Evolutionary conservation across 2,797 vertebrate species (phyloP).

Genomic region (Cuniculus paca): DNA sequence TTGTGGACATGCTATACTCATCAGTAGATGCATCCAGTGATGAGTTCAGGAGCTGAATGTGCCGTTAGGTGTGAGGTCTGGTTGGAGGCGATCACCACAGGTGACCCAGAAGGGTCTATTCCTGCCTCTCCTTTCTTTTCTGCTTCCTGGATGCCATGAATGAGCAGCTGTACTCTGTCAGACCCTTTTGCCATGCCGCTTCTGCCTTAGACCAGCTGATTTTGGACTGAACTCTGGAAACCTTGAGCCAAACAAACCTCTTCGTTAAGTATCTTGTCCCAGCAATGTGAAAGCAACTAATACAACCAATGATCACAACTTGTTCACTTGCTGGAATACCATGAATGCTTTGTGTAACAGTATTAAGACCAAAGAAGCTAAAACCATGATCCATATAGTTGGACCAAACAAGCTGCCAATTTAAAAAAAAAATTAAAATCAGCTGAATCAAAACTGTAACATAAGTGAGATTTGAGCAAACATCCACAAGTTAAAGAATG

Average conservation of each 20-base stretch:
- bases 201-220: neutral
- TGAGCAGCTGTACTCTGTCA: neutral
- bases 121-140: neutral
- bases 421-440: neutral
- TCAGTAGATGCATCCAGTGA: neutral
- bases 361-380: neutral
- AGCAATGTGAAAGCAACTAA: neutral
- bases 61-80: neutral
- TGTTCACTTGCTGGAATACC: neutral
- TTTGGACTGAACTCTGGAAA: neutral
- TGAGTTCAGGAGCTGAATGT: neutral
- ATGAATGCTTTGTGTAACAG: neutral
- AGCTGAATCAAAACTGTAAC: neutral
- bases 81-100: neutral
- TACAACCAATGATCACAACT: neutral
- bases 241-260: neutral
- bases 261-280: neutral
- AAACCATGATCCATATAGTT: neutral
- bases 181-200: neutral
- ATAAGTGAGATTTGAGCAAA: neutral
- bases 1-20: neutral
- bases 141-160: neutral
- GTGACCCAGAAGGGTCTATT: neutral
- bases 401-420: neutral
- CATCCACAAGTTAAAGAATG: neutral